Percentiles rank a stretch among this genome's conserved stretches.
Conservation (phyloP, 2,113 vertebrate genomes). For the Jacana jacana region DNA sequence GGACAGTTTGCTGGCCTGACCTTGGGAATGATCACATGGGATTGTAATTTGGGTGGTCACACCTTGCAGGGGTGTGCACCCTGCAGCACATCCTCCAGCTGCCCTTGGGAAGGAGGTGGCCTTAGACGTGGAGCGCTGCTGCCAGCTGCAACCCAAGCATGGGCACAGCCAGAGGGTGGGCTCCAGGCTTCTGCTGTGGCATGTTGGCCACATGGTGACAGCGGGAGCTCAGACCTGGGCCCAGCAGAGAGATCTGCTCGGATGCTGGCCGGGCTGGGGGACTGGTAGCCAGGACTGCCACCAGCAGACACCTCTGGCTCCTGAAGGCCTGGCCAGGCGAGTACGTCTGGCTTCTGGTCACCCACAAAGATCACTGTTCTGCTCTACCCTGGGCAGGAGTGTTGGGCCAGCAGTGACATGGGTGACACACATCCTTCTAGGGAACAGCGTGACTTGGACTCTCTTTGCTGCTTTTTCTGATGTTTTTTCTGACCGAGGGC, state of each 20-base stretch:
- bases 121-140: neutral
- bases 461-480: neutral
- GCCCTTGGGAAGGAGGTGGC: neutral
- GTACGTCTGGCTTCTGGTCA: neutral
- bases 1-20: neutral
- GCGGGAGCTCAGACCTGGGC: neutral
- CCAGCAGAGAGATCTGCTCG: neutral
- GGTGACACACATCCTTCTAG: rapidly evolving
- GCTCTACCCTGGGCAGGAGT: neutral
- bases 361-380: neutral
- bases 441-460: neutral
- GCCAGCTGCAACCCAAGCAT: rapidly evolving
- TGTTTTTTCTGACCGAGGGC: neutral
- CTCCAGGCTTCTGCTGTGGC: neutral
- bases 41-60: neutral
- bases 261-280: neutral
- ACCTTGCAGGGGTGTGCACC: neutral
- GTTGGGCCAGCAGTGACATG: neutral
- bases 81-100: neutral
- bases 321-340: neutral
- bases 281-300: no score
- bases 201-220: rapidly evolving
- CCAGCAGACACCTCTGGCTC: neutral
- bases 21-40: rapidly evolving
- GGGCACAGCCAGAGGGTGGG: neutral